Percentiles rank a stretch among this genome's conserved stretches.
These are phyloP conservation scores for Xestia ashworthii DNA, from an alignment of 2,888 invertebrate species.

Conservation along the genomic window DNA sequence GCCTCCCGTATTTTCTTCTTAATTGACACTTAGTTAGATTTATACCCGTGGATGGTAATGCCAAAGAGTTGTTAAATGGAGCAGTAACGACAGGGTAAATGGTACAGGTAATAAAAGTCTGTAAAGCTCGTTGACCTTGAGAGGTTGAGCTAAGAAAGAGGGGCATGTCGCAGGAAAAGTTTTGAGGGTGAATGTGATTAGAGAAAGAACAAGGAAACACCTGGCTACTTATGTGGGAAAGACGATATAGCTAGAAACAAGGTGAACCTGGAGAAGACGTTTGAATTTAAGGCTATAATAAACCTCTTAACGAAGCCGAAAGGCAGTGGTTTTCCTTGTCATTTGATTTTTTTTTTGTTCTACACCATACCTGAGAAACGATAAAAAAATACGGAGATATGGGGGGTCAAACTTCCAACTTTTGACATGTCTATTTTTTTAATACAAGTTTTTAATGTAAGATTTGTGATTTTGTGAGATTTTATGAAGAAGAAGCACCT, in stretches of 20 bases:
- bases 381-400: too few relatives aligned
- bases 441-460: too few relatives aligned
- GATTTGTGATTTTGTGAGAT: too few relatives aligned
- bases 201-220: not conserved
- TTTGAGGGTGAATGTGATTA: not conserved
- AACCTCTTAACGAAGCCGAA: too few relatives aligned
- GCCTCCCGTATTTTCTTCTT: constrained; percentile 77
- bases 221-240: not conserved
- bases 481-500: too few relatives aligned
- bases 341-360: too few relatives aligned
- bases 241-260: not conserved
- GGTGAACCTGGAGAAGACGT: not conserved
- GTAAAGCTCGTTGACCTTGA: constrained; percentile 2
- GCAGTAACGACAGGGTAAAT: constrained; percentile 41
- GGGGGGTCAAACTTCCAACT: too few relatives aligned
- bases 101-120: constrained; percentile 26
- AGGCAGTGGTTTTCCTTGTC: too few relatives aligned
- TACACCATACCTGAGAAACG: too few relatives aligned
- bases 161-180: not conserved
- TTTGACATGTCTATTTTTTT: too few relatives aligned
- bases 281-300: not conserved
- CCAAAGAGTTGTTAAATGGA: constrained; percentile 59
- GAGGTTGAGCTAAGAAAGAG: not conserved
- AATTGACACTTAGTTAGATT: constrained; percentile 81
- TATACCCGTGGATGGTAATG: constrained; percentile 70